Conservation (phyloP, 1,140 invertebrate species). For the Drosophila equinoxialis region DNA sequence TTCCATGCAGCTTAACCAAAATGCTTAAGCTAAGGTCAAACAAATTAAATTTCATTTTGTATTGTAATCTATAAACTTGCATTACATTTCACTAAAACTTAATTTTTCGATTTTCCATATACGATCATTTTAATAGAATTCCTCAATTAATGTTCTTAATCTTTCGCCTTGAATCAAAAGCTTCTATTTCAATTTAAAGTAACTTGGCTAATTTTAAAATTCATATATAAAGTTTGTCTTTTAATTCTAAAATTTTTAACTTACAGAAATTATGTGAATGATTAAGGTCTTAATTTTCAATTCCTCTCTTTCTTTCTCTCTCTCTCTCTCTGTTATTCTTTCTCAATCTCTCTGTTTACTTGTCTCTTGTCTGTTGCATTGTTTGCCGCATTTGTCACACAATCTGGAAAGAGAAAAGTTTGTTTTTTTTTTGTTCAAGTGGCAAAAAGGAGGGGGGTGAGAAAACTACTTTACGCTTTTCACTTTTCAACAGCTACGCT, state of each 20-base stretch:
- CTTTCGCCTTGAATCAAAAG: no score
- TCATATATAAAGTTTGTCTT: neutral
- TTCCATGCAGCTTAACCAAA: no score
- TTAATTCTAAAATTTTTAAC: neutral
- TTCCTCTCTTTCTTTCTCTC: neutral
- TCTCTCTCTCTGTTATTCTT: neutral
- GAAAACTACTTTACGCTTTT: slow-evolving; percentile 70
- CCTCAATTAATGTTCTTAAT: no score
- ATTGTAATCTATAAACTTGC: no score
- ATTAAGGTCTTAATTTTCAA: neutral
- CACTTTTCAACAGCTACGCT: slow-evolving; percentile 67
- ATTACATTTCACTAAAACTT: no score
- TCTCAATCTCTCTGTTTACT: neutral
- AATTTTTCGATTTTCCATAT: no score
- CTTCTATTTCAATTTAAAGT: no score
- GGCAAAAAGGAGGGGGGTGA: slow-evolving; percentile 14
- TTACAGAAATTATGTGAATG: slow-evolving; percentile 1
- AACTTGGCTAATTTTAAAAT: neutral
- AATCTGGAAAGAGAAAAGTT: slow-evolving; percentile 62
- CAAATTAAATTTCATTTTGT: no score
- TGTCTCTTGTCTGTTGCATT: neutral
- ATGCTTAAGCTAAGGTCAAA: no score
- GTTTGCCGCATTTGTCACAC: slow-evolving; percentile 60
- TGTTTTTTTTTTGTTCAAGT: slow-evolving; percentile 11
- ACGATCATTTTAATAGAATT: no score